Conservation (phyloP, 2,113 vertebrate genomes). For the Melospiza georgiana region DNA sequence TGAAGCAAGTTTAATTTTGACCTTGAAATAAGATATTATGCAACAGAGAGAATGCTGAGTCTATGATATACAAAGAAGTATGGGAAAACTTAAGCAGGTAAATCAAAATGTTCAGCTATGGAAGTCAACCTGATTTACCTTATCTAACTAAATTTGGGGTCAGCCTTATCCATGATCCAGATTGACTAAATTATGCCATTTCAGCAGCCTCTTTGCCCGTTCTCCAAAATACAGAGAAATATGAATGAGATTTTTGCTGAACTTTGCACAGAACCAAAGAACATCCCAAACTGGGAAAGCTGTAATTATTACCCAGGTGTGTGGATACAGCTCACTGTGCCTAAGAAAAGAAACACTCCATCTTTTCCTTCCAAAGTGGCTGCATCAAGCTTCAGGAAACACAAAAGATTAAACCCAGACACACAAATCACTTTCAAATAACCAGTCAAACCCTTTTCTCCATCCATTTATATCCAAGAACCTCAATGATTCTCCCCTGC, state of each 20-base stretch:
- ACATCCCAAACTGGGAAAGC: background rate
- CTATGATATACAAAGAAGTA: background rate
- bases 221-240: background rate
- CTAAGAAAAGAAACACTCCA: background rate
- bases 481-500: background rate
- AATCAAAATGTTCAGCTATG: background rate
- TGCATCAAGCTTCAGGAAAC: background rate
- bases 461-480: background rate
- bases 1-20: background rate
- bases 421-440: conserved; percentile 25
- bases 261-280: background rate
- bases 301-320: background rate
- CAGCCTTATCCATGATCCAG: rapidly evolving
- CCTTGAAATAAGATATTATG: background rate
- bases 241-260: rapidly evolving
- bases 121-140: background rate
- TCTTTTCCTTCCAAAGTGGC: background rate
- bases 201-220: background rate
- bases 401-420: background rate
- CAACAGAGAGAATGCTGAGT: background rate
- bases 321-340: background rate
- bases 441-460: background rate
- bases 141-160: background rate
- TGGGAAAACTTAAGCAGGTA: background rate
- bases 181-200: background rate